These are phyloP conservation scores for Proctacanthus coquilletti DNA, from an alignment of 1,140 invertebrate species.

Conservation along the genomic window DNA sequence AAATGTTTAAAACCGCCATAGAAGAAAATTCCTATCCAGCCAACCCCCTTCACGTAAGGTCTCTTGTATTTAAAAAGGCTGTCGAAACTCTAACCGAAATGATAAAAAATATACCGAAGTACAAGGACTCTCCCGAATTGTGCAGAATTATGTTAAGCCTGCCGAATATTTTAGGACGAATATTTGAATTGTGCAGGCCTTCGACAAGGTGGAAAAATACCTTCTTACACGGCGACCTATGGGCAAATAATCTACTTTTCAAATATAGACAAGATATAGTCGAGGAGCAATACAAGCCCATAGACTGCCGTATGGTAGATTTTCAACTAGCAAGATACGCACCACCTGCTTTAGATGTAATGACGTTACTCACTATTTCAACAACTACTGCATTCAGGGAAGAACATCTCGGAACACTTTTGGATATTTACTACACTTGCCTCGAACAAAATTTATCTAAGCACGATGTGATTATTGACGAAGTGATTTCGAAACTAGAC, in stretches of 20 bases:
- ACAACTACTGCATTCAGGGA: constrained; percentile 31
- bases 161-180: constrained; percentile 23
- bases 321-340: constrained; percentile 43
- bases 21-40: constrained; percentile 34
- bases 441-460: constrained; percentile 26
- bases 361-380: constrained; percentile 35
- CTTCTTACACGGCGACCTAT: constrained; percentile 42
- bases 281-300: constrained; percentile 13
- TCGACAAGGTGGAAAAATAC: constrained; percentile 37
- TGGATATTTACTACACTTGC: constrained; percentile 34
- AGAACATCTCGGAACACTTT: constrained; percentile 27
- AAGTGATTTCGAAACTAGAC: constrained; percentile 25
- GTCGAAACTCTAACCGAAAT: constrained; percentile 31
- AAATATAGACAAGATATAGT: constrained; percentile 31
- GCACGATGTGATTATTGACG: constrained; percentile 23
- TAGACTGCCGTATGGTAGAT: constrained; percentile 39
- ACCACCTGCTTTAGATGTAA: constrained; percentile 34
- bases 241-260: constrained; percentile 45
- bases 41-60: constrained; percentile 19
- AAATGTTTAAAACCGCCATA: constrained; percentile 31
- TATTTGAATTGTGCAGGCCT: constrained; percentile 31
- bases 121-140: constrained; percentile 16
- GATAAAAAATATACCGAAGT: constrained; percentile 27
- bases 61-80: constrained; percentile 30
- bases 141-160: constrained; percentile 20